These are phyloP conservation scores for Crotalus tigris DNA, from an alignment of 2,113 vertebrate species.

Conservation along the genomic window DNA sequence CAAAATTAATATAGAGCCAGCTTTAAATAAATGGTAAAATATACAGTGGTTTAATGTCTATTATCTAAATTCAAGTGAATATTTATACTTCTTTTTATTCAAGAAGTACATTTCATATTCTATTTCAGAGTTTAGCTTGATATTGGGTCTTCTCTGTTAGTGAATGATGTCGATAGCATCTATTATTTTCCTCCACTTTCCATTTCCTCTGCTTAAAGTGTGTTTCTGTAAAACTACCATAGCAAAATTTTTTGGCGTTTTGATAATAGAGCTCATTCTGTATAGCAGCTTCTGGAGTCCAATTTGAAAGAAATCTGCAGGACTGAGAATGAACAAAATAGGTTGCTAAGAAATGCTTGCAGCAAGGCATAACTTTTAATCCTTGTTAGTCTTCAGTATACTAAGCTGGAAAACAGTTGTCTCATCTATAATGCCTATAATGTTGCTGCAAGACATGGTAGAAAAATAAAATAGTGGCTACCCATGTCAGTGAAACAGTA, in stretches of 20 bases:
- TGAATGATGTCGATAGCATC: slow-evolving; percentile 32
- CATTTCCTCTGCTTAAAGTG: slow-evolving; percentile 36
- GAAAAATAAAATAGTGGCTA: not conserved
- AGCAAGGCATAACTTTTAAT: not conserved
- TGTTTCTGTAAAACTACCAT: not conserved
- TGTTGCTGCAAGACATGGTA: not conserved
- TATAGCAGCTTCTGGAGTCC: not conserved
- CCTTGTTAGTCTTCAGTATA: not conserved
- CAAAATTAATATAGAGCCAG: not conserved
- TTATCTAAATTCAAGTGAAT: slow-evolving; percentile 46
- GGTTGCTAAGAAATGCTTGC: not conserved
- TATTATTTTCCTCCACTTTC: slow-evolving; percentile 21
- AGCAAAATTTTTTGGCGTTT: slow-evolving; percentile 32
- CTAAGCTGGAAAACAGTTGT: not conserved
- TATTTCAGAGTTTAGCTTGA: slow-evolving; percentile 45
- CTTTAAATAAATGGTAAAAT: slow-evolving; percentile 49
- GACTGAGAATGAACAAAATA: not conserved
- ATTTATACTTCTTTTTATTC: slow-evolving; percentile 56
- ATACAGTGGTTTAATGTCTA: slow-evolving; percentile 28
- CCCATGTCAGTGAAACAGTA: not conserved
- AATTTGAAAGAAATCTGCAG: not conserved
- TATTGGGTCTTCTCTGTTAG: slow-evolving; percentile 42
- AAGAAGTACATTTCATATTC: slow-evolving; percentile 37
- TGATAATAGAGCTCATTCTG: slow-evolving; percentile 17
- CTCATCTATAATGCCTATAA: not conserved